A percentile compares a stretch with the other conserved stretches of the same genome.
Conservation (phyloP, 2,888 invertebrate genomes). For the Apodemia hepburni region DNA sequence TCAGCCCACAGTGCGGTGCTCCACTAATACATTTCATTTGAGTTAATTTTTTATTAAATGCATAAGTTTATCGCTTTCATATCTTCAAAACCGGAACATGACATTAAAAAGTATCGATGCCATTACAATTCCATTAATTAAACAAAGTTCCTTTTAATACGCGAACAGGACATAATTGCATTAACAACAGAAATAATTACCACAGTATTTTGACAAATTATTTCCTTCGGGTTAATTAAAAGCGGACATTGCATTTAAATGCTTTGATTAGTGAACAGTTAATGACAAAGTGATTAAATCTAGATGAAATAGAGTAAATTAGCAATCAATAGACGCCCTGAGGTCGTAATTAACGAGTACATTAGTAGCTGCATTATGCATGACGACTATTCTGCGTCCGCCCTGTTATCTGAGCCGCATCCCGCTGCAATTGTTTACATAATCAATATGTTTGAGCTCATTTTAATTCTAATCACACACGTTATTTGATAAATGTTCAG, state of each 20-base stretch:
- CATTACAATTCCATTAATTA: neutral
- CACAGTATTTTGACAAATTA: slow-evolving; percentile 9
- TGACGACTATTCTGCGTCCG: slow-evolving; percentile 53
- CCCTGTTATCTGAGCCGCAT: slow-evolving; percentile 50
- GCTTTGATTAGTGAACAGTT: slow-evolving; percentile 18
- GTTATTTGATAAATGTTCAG: neutral
- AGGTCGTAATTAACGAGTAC: slow-evolving; percentile 63
- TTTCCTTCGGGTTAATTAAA: slow-evolving; percentile 18
- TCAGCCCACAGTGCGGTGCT: no score
- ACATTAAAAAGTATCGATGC: neutral
- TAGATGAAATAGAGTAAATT: slow-evolving; percentile 55
- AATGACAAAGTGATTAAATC: slow-evolving; percentile 51
- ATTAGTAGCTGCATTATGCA: slow-evolving; percentile 69
- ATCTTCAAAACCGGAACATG: no score
- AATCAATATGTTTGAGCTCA: slow-evolving; percentile 49
- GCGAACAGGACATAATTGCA: neutral
- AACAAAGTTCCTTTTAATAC: neutral
- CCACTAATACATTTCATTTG: no score
- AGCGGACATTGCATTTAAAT: slow-evolving; percentile 17
- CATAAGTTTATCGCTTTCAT: no score
- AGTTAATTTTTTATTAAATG: no score
- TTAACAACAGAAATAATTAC: neutral
- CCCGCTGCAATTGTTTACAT: slow-evolving; percentile 51
- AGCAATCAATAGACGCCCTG: slow-evolving; percentile 61
- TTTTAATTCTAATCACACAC: slow-evolving; percentile 45